phyloP scores from a whole-genome alignment of 2,113 vertebrate genomes.

The Chrysemys picta region DNA sequence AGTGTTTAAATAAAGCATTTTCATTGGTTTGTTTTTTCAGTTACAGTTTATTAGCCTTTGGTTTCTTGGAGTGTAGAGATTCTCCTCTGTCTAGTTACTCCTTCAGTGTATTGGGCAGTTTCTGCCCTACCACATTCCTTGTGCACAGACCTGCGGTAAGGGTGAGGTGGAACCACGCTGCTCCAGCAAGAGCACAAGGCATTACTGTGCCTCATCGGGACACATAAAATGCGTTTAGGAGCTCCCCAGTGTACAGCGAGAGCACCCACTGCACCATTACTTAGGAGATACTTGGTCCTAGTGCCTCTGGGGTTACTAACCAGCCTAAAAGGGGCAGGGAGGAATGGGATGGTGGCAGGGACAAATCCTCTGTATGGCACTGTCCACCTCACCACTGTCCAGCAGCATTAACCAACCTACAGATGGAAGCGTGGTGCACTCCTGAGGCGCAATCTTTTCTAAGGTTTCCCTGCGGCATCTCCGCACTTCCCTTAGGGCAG shows the following conservation, averaged over 20 bases:
- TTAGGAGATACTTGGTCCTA: not conserved
- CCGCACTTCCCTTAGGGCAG: not conserved
- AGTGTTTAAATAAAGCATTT: not conserved
- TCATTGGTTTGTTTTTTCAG: not conserved
- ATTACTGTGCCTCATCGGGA: not conserved
- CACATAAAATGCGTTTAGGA: not conserved
- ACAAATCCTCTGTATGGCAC: not conserved
- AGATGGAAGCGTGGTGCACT: not conserved
- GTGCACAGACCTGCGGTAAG: not conserved
- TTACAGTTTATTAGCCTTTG: not conserved
- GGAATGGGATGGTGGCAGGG: not conserved
- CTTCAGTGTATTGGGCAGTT: not conserved
- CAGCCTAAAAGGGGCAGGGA: accelerated
- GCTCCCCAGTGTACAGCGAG: accelerated
- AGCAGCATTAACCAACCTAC: not conserved
- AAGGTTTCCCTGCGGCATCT: not conserved
- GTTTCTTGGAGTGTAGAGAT: not conserved
- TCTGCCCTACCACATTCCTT: not conserved
- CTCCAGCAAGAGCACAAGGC: not conserved
- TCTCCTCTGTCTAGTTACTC: not conserved
- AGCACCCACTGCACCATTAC: not conserved
- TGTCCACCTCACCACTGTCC: not conserved
- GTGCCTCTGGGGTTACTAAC: not conserved
- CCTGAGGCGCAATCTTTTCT: not conserved
- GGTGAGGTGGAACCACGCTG: not conserved